Evolutionary conservation across 2,113 vertebrate species (phyloP), one percentile per base, ranked within the genome.

Genomic region (Uropsilus gracilis): DNA sequence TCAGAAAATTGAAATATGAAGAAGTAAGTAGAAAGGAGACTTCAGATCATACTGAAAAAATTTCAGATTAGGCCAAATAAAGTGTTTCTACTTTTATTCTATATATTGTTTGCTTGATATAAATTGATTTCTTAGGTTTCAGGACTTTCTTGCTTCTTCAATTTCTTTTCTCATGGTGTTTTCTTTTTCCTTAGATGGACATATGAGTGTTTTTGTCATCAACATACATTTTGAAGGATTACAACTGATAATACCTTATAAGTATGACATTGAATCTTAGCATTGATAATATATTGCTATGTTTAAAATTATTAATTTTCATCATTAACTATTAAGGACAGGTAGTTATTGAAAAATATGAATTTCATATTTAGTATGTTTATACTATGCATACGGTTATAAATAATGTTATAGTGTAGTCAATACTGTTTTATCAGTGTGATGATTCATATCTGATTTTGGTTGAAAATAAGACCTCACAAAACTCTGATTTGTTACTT

Each of bases 221-320:
- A 24, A 59, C 39, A 17, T 28, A 7, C 50, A 75, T 66, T 93
- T 93, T 95, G 30, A 76, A 72, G 32, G 1, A 5, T 64, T 76
- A 68, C 75, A 75, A 83, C 48, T 75, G 50, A 28, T 95, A 64
- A 39, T 61, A 87, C 20, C 39, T 18, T 96, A 22, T 32, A 95
- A 84, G 61, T 80, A 11, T 24, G 90, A 46, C 30, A 96, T 97
- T 63, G 75, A 87, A n/a, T 94, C 97, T 95, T 96, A 86, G 82
- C 83, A 83, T 1, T 32, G 4, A 78, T 77, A 85, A 97, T 78
- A 71, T 64, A 96, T 89, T 89, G 34, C 26, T 72, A 5, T 86
- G 8, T 89, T 96, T 82, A 76, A 97, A 95, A 94, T 85, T 92
- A 92, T 55, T 55, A 53, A 53, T 17, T 55, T 22, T 55, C 18